Base-by-base conservation (phyloP, 2,888 invertebrate species). In the Junonia oenone region DNA sequence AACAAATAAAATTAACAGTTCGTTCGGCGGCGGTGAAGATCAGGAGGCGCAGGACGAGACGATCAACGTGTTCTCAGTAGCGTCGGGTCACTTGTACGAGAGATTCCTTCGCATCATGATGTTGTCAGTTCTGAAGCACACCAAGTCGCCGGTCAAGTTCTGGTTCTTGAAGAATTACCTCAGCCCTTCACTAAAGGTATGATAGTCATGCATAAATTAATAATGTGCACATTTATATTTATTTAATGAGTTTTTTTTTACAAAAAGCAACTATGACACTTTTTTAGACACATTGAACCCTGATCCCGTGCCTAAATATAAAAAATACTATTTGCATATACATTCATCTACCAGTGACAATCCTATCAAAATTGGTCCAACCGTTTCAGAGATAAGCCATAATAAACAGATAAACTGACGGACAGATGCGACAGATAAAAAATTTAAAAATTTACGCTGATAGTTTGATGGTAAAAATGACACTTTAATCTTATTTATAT, bases 151-250 rank as follows among this genome's bases (percentile, higher is more conserved):
- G 0, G 99, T 99, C 29, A 99, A 99, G 82, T 99, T 99, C 90
- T 99, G 99, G 99, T 99, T 99, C 81, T 91, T 99, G 62, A 99
- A 99, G 86, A 99, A 99, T 86, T 99, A 99, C 79, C 91, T 99
- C 11, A 99, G 99, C 9, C 99, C 99, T 0, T 96, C 97, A 58
- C 93, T 99, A 59, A 98, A 97, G 92, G 96, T 95, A 78, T n/a
- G 14, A 6, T 9, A 3, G 19, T 2, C 6, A 1, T 43, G n/a
- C n/a, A 17, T 38, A n/a, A n/a, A n/a, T n/a, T n/a, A 11, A 5
- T 38, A n/a, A 17, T 6, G 13, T 6, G 6, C n/a, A n/a, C n/a
- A 35, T 35, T 5, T 3, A 35, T 6, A 1, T 35, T 35, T 11
- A 0, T 13, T 33, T n/a, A 11, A 4, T 22, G 22, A 22, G 2